Conservation (phyloP, 2,113 vertebrate genomes). For the Ciconia maguari region DNA sequence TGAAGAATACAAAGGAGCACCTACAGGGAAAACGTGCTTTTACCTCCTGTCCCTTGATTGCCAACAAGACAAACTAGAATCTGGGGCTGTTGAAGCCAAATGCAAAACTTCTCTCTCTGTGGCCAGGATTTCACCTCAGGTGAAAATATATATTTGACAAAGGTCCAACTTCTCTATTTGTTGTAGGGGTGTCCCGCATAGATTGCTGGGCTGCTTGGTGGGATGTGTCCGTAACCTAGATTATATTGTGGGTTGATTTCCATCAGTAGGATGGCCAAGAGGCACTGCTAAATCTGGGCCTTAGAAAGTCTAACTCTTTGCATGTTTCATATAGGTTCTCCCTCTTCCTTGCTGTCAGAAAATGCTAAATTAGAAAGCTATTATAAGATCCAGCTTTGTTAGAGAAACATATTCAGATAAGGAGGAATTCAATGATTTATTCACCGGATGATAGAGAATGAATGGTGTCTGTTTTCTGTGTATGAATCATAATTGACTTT, state of each 20-base stretch:
- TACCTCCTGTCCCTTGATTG: conserved; percentile 25
- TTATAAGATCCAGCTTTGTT: not conserved
- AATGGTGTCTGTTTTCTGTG: conserved; percentile 56
- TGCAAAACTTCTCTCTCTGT: not conserved
- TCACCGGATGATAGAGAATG: conserved; percentile 11
- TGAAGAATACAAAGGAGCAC: conserved; percentile 53
- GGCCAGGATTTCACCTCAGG: conserved; percentile 15
- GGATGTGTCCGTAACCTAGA: not conserved
- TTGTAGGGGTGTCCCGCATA: not conserved
- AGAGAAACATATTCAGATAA: not conserved
- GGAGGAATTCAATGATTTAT: conserved; percentile 8
- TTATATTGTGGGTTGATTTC: not conserved
- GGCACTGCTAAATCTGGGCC: not conserved
- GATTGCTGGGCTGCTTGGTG: not conserved
- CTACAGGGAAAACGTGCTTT: conserved; percentile 57
- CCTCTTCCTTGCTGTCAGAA: not conserved
- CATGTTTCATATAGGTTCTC: not conserved
- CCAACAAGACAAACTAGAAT: conserved; percentile 4
- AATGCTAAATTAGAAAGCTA: not conserved
- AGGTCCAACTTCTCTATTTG: not conserved
- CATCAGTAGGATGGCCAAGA: not conserved
- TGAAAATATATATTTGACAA: not conserved
- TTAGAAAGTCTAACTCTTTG: not conserved
- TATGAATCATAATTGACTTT: conserved; percentile 51
- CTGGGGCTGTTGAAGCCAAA: not conserved